phyloP scores from a whole-genome alignment of 2,113 vertebrate genomes.

The Tachycineta bicolor region DNA sequence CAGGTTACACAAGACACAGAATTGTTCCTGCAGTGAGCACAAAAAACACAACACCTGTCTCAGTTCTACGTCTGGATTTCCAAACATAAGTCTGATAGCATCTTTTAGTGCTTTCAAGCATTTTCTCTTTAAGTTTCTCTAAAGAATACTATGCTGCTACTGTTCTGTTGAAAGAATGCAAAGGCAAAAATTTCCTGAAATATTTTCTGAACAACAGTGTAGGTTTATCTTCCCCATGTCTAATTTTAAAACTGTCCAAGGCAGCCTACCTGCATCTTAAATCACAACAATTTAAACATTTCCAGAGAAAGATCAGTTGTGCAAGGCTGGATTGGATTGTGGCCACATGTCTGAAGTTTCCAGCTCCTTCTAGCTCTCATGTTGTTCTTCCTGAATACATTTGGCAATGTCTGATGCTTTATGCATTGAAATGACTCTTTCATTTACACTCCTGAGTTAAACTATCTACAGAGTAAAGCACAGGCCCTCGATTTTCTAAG shows the following conservation, averaged over 20 bases:
- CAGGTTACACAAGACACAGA: neutral
- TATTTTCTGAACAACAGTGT: neutral
- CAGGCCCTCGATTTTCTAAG: neutral
- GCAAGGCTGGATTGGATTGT: neutral
- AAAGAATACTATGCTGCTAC: neutral
- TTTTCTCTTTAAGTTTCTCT: neutral
- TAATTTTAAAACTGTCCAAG: neutral
- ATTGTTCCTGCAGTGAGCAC: neutral
- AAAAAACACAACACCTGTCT: neutral
- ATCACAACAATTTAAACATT: neutral
- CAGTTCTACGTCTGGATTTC: neutral
- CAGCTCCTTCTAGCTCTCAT: neutral
- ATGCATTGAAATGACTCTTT: neutral
- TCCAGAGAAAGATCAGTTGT: neutral
- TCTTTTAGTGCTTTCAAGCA: neutral
- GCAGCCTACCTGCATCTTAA: neutral
- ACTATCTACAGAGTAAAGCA: neutral
- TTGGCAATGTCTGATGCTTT: neutral
- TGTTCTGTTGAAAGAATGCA: neutral
- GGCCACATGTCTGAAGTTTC: neutral
- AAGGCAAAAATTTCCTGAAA: neutral
- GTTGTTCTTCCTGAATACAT: neutral
- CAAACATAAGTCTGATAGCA: neutral
- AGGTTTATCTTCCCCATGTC: neutral
- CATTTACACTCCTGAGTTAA: constrained; percentile 23